Evolutionary conservation across 2,888 invertebrate species (phyloP), one percentile per base, ranked within the genome.

Genomic region (Apoda limacodes): DNA sequence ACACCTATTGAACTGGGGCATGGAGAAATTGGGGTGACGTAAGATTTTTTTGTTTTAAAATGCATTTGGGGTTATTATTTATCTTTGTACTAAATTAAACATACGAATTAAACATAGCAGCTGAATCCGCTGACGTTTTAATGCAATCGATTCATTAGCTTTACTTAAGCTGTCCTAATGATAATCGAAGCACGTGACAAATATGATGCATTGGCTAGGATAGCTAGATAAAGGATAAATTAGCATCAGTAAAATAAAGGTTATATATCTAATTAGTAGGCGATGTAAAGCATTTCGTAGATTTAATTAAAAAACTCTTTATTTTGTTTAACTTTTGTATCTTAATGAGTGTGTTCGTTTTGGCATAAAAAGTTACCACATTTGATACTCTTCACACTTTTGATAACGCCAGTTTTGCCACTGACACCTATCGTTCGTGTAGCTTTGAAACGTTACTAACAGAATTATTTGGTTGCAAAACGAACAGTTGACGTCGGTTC

Each of bases 171-270:
- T n/a, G n/a, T n/a, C n/a, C 46, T 46, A 57, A 56, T 68, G 69
- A 74, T 70, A 71, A 70, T 70, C 17, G 72, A 70, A 71, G 71
- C 65, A 53, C 58, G 61, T 61, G 54, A 65, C 74, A 70, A 74
- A 72, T 70, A 74, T 78, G 75, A 78, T 76, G 74, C 60, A 78
- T 76, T 54, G 70, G 57, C 54, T 50, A 58, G 72, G 72, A 70
- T 54, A 33, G 34, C 52, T 72, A 75, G 17, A 17, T 17, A 17
- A 17, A n/a, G n/a, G n/a, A n/a, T n/a, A n/a, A n/a, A n/a, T n/a
- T n/a, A n/a, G n/a, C n/a, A n/a, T n/a, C n/a, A n/a, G n/a, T n/a
- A n/a, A n/a, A 17, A 17, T 17, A 17, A 5, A 17, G 17, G 5
- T 17, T 17, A n/a, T n/a, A n/a, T n/a, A n/a, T n/a, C n/a, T n/a